Evolutionary conservation across 2,797 vertebrate genomes (phyloP), one percentile per base, ranked within the genome.

Genomic region (Eleutherodactylus coqui): DNA sequence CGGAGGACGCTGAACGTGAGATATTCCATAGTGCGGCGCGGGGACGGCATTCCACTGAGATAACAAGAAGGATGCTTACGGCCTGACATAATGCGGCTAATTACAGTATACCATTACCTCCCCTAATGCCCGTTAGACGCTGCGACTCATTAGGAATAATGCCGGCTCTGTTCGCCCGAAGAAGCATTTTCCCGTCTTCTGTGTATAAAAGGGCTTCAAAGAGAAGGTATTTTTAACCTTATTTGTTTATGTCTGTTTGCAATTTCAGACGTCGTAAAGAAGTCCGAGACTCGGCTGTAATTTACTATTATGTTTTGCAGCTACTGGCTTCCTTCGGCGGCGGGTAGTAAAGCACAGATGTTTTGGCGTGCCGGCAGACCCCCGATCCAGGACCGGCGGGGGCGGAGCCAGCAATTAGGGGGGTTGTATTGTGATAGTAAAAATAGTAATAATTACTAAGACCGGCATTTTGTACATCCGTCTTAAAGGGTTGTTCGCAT

Each of bases 81-180:
- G 75, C 64, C 75, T 51, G 82, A 75, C 69, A 79, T 84, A 87
- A 75, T 84, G 86, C 82, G 53, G 86, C 51, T 87, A 79, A 84
- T 87, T 87, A 79, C 75, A 75, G 86, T 43, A 73, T 87, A 87
- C 51, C 60, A 53, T 84, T 79, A 87, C 86, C 75, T 72, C 73
- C 67, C 69, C 83, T 76, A 86, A 80, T 81, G 78, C 69, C 75
- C 75, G 55, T 62, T 82, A 76, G 78, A 78, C 38, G 70, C 62
- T 58, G 75, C 38, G 24, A 55, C 77, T 86, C 72, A 77, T 86
- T 86, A 75, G 78, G 72, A 86, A 86, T 82, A 86, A 82, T 82
- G 79, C 58, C n/a, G 19, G 45, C 49, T 82, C n/a, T 82, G 72
- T 82, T 76, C 69, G 55, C n/a, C n/a, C 72, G 45, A 75, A 86